Evolutionary conservation across 2,113 vertebrate species (phyloP).

Genomic region (Camelus dromedarius): DNA sequence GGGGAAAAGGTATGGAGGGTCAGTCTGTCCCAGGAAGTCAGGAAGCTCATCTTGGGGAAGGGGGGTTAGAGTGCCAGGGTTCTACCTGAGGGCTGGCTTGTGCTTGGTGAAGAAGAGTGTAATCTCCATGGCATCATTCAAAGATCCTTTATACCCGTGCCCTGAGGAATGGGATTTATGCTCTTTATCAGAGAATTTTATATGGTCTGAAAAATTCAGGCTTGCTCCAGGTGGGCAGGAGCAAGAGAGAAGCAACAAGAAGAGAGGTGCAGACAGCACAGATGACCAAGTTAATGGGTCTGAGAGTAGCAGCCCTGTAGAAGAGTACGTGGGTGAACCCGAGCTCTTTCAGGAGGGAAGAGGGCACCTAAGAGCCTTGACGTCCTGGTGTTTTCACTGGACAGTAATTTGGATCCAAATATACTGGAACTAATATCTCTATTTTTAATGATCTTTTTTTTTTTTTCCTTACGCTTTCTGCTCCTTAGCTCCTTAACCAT

Average conservation of each 20-base stretch:
- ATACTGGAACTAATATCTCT: not conserved
- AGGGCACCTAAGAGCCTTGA: not conserved
- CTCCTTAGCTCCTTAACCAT: not conserved
- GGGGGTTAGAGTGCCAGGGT: not conserved
- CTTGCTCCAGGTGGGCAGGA: not conserved
- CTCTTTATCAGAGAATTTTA: not conserved
- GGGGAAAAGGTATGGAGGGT: not conserved
- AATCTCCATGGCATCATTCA: not conserved
- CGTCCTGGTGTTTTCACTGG: not conserved
- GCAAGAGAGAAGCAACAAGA: not conserved
- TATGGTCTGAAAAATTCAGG: not conserved
- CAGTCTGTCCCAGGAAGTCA: not conserved
- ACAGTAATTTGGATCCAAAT: not conserved
- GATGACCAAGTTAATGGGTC: not conserved
- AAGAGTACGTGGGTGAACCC: accelerated
- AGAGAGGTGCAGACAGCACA: not conserved
- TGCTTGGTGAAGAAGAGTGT: not conserved
- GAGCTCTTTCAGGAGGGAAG: not conserved
- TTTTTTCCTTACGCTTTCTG: not conserved
- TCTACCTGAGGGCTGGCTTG: not conserved
- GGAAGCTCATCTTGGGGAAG: not conserved
- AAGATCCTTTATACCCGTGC: not conserved
- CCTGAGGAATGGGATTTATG: not conserved
- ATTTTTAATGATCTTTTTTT: not conserved
- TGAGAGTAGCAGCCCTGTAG: not conserved